Evolutionary conservation across 2,797 vertebrate species (phyloP), one percentile per base, ranked within the genome.

Genomic region (Naso thynnoides): DNA sequence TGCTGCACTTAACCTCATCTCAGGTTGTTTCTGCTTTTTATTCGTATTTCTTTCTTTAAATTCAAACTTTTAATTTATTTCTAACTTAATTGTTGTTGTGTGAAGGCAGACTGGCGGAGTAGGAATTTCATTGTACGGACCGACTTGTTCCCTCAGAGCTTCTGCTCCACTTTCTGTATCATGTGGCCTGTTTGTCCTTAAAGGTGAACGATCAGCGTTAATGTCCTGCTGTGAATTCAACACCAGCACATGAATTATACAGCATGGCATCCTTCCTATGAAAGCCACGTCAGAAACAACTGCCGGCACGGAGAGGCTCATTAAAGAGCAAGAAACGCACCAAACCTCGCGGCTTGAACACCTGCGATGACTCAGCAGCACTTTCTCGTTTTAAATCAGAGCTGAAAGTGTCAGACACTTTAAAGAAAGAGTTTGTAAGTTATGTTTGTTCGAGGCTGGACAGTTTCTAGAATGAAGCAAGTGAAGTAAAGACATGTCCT

Each of bases 161-260:
- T 1, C 14, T 57, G 49, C 52, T 65, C 69, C 29, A 29, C 71
- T 70, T 47, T 60, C 31, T 56, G 29, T 48, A 19, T 56, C 70
- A 67, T 80, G 57, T 47, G 6, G 41, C 29, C 21, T 47, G 69
- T 59, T 83, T 72, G 78, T 81, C 83, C 76, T 79, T 49, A 69
- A 73, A 85, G 75, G 41, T 63, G 75, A 83, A 48, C 2, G 4
- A 52, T 79, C 72, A 83, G 83, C 83, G 49, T 45, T 47, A 19
- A 52, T 59, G 72, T 50, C 70, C 70, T 7, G 64, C 83, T 79
- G 83, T 64, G 78, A 78, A 73, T 57, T 45, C 64, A 74, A 72
- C 75, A 72, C 24, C 70, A 57, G 76, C 57, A 19, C 73, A 83
- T 85, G 82, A 79, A 85, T 87, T 77, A 72, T 75, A 71, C 77